These are phyloP conservation scores for Vicugna pacos DNA, from an alignment of 2,113 vertebrate species.

Conservation along the genomic window DNA sequence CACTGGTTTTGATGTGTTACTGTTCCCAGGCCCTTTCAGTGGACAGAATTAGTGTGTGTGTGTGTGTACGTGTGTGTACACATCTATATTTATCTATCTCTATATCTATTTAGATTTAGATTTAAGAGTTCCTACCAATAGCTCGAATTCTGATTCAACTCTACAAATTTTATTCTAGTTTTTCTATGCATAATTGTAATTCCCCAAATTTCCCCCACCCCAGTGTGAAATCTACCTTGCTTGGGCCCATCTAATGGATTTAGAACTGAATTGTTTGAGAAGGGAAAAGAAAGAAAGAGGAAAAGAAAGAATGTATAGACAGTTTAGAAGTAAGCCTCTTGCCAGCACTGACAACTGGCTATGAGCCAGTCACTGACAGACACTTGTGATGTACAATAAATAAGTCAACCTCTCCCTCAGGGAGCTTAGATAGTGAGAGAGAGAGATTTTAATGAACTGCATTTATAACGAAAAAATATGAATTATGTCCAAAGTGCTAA, in stretches of 20 bases:
- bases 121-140: not conserved
- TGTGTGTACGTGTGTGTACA: not conserved
- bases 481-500: not conserved
- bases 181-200: not conserved
- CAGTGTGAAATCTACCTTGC: not conserved
- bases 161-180: not conserved
- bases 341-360: not conserved
- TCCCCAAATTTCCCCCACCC: not conserved
- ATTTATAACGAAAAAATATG: not conserved
- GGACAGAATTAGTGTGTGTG: not conserved
- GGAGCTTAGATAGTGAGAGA: not conserved
- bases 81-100: not conserved
- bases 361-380: not conserved
- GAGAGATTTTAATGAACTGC: not conserved
- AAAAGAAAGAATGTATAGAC: not conserved
- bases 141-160: not conserved
- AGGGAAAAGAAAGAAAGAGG: not conserved
- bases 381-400: not conserved
- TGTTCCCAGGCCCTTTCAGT: not conserved
- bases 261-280: constrained; percentile 7
- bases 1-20: not conserved
- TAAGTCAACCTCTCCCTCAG: not conserved
- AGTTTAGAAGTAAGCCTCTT: not conserved
- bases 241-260: not conserved
- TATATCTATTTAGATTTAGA: not conserved